Evolutionary conservation across 2,888 invertebrate species (phyloP).

Genomic region (Carabus problematicus): DNA sequence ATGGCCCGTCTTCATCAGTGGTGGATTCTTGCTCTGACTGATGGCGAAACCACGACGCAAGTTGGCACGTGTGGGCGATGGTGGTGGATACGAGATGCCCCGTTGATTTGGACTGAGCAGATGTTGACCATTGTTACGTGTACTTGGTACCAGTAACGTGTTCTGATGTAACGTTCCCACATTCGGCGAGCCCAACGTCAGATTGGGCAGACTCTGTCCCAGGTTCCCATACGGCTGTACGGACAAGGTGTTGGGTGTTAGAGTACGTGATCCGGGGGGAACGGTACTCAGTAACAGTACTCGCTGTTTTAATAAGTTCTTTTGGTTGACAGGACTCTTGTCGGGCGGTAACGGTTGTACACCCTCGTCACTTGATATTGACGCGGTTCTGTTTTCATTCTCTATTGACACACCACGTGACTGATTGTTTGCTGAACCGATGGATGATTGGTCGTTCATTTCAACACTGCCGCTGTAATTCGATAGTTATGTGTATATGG

Average conservation of each 20-base stretch:
- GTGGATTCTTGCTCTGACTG: constrained; percentile 80
- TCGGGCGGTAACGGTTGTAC: constrained; percentile 59
- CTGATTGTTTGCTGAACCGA: constrained; percentile 59
- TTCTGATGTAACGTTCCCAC: constrained; percentile 60
- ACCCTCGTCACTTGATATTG: constrained; percentile 71
- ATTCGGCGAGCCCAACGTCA: constrained; percentile 62
- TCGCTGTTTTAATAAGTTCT: constrained; percentile 57
- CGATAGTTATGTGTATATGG: neutral
- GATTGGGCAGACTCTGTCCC: constrained; percentile 83
- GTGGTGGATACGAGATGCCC: constrained; percentile 84
- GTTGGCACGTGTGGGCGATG: constrained; percentile 74
- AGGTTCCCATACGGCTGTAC: constrained; percentile 75
- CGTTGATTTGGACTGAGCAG: constrained; percentile 68
- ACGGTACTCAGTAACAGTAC: constrained; percentile 51
- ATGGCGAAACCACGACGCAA: constrained; percentile 73
- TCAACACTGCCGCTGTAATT: constrained; percentile 69
- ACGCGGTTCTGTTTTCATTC: constrained; percentile 69
- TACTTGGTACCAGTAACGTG: constrained; percentile 65
- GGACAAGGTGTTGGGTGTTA: constrained; percentile 75
- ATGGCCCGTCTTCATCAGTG: constrained; percentile 80
- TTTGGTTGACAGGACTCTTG: constrained; percentile 58
- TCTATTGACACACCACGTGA: constrained; percentile 69
- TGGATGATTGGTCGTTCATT: constrained; percentile 67
- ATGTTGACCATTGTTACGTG: constrained; percentile 57
- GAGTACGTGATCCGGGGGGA: constrained; percentile 50